Base-by-base conservation (phyloP, 2,888 invertebrate species). In the Volucella zonaria region DNA sequence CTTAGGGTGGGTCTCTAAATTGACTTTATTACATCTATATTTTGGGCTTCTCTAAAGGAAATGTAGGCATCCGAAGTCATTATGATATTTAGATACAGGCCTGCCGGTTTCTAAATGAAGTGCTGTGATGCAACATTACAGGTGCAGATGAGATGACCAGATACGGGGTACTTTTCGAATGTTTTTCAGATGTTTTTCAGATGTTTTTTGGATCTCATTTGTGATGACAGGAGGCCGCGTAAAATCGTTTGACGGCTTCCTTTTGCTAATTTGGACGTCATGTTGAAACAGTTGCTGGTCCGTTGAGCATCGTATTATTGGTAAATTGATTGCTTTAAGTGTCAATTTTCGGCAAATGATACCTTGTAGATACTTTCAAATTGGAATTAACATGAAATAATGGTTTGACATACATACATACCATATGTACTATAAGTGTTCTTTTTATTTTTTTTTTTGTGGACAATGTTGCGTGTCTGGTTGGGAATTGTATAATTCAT, bases 21-120 rank as follows among this genome's bases (percentile, higher is more conserved):
- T 79, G 75, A 83, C 43, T 75, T 75, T 1, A 18, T 1, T 18
- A 23, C 18, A 75, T 80, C 75, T 83, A 62, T 6, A 83, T 74
- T 64, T 47, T 23, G 43, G 40, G 38, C 38, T 40, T 58, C 56
- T 42, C 8, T 51, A 10, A 45, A 42, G 14, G 12, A 8, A 58
- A 67, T 75, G 59, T n/a, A n/a, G n/a, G n/a, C 66, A 67, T 78
- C 54, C 68, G 49, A 14, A 73, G 68, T 54, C 67, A 56, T 54
- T 67, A 23, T 23, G 18, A 3, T 23, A 71, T 79, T 58, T 56
- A 58, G 47, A 74, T 79, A 52, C 4, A 31, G 64, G 56, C 47
- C 56, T 61, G 52, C n/a, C 43, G 42, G 54, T 54, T 15, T 68
- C 51, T 58, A 56, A 51, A 42, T 71, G 42, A 52, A 66, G 47